Evolutionary conservation across 2,113 vertebrate genomes (phyloP), one percentile per base, ranked within the genome.

Genomic region (Leucoraja erinaceus): DNA sequence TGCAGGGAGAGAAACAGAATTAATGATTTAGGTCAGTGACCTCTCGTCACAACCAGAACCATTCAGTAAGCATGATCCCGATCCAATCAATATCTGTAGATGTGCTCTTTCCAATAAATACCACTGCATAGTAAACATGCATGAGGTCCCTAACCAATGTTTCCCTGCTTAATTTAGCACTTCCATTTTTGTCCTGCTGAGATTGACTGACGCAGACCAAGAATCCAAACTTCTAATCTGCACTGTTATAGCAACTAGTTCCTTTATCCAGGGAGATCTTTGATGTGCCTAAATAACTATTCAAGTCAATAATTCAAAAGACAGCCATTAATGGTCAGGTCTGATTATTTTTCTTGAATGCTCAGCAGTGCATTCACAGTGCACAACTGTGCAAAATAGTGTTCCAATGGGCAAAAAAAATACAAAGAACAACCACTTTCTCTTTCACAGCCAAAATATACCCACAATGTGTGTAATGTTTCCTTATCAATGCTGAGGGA

Each of bases 241-340:
- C 83, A 33, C 59, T 63, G 63, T 88, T 88, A 63, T 8, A 31
- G 83, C 5, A 59, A 63, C 28, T 11, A 63, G 28, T 88, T 3
- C 59, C 5, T 88, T 63, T 88, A 86, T 9, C 22, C 28, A 33
- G 83, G 38, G 59, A 88, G 28, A 14, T 25, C 83, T 63, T 8
- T 28, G 28, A 88, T 6, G 5, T 88, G 28, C 14, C n/a, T 95
- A 94, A 83, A 94, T 94, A 94, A 28, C 81, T 94, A 94, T 93
- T 93, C 93, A 96, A 95, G 95, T 93, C 96, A 95, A 97, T 96
- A 97, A 97, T 97, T 96, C 96, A 96, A 97, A 95, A 94, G 94
- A 97, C 93, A 94, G 94, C 94, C 95, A 96, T 95, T 95, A 95
- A 94, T 93, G 94, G 95, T 95, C 93, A 93, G 94, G 94, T 94